Base-by-base conservation (phyloP, 2,797 vertebrate genomes). In the Enteromius treurensis region DNA sequence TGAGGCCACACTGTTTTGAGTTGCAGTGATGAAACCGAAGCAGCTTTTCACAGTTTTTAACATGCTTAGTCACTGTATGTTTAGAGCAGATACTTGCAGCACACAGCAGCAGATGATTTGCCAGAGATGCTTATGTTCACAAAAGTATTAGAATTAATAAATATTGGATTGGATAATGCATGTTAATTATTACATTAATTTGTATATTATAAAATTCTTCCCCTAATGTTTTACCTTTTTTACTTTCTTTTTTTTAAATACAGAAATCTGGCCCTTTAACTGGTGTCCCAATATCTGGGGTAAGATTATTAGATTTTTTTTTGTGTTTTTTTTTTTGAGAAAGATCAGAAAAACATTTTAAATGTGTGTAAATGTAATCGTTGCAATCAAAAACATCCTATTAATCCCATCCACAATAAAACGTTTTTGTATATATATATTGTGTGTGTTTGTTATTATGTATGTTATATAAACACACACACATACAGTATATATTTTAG, bases 251-350 rank as follows among this genome's bases (percentile, higher is more conserved):
- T 89, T 89, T 23, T 21, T 83, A 1, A 2, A 45, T 45, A 87
- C 93, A 99, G 98, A 98, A 96, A 94, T 97, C 97, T 67, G 97
- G 98, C 82, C 93, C 96, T 82, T 95, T 99, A 77, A 95, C 96
- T 55, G 97, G 97, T 70, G 95, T 99, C 82, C 98, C 98, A 68
- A 98, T 99, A 92, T 99, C 98, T 73, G 98, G 98, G 94, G 98
- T 99, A 92, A 95, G 96, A 95, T 47, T 26, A 29, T 76, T 75
- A 21, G 23, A 58, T 42, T 4, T 8, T 40, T 77, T 11, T 77
- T 26, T 8, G 7, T 23, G 62, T 42, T 45, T 26, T 65, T 32
- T 2, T 13, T 26, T 77, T 26, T 64, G 3, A 8, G 11, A 55
- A 37, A 21, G 51, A 37, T 23, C 9, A 4, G 13, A 14, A 47